Evolutionary conservation across 1,140 invertebrate genomes (phyloP).

Genomic region (Drosophila sp.): DNA sequence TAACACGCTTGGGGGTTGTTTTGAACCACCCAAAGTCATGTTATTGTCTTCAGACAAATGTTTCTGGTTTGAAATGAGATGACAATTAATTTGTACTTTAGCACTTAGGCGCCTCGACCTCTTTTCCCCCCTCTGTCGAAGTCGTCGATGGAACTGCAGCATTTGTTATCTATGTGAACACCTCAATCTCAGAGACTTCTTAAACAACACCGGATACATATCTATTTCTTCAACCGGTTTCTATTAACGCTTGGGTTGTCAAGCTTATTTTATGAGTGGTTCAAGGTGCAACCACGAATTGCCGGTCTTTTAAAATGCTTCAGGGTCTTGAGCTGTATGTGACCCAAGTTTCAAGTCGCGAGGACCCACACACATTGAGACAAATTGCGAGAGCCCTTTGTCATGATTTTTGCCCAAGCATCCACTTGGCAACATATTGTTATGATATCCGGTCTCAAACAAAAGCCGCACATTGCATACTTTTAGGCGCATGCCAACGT

Average conservation of each 20-base stretch:
- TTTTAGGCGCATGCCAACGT: conserved; percentile 73
- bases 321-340: not conserved
- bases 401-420: conserved; percentile 13
- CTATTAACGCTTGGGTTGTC: too few species aligned
- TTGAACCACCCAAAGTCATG: not conserved
- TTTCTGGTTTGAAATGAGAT: not conserved
- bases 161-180: too few species aligned
- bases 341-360: not conserved
- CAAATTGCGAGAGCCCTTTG: not conserved
- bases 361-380: not conserved
- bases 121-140: too few species aligned
- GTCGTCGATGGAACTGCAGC: too few species aligned
- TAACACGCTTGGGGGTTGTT: conserved; percentile 33
- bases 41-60: not conserved
- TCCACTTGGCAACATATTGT: conserved; percentile 69
- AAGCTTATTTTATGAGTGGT: not conserved
- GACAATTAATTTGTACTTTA: not conserved
- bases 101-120: too few species aligned
- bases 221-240: too few species aligned
- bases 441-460: conserved; percentile 74
- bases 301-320: not conserved
- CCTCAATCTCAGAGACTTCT: too few species aligned
- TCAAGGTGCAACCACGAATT: not conserved
- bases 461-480: conserved; percentile 62
- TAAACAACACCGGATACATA: too few species aligned